Conservation (phyloP, 1,140 invertebrate genomes). For the Caenorhabditis tropicalis region DNA sequence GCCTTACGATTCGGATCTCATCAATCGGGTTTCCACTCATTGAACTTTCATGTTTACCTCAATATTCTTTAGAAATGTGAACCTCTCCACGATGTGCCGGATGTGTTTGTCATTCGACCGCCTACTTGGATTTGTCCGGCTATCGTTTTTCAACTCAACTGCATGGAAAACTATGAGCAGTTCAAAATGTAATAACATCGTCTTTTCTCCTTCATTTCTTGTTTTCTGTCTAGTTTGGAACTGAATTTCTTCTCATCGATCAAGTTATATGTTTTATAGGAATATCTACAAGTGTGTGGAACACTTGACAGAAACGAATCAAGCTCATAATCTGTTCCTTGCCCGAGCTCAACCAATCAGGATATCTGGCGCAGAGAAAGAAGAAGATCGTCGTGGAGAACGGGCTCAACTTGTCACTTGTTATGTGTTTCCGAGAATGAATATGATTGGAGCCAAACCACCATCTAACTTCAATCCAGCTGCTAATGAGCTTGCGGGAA, state of each 20-base stretch:
- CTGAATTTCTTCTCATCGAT: neutral
- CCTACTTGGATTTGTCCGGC: conserved; percentile 67
- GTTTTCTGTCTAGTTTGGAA: neutral
- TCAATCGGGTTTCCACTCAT: conserved; percentile 57
- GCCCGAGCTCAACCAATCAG: conserved; percentile 63
- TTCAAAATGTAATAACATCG: conserved; percentile 61
- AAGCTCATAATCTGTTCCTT: conserved; percentile 71
- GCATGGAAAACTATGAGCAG: conserved; percentile 58
- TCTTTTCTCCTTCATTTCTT: neutral
- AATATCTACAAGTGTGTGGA: conserved; percentile 61
- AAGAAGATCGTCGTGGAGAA: conserved; percentile 56
- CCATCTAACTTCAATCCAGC: conserved; percentile 69
- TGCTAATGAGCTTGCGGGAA: conserved; percentile 67
- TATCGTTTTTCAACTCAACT: conserved; percentile 67
- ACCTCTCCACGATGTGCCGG: conserved; percentile 42
- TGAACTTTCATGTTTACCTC: neutral
- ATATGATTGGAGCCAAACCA: conserved; percentile 66
- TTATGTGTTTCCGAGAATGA: conserved; percentile 68
- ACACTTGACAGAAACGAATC: conserved; percentile 62
- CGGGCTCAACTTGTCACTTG: conserved; percentile 64
- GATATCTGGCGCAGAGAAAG: conserved; percentile 49
- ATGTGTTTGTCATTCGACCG: conserved; percentile 61
- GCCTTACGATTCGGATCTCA: conserved; percentile 69
- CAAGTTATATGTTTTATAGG: conserved; percentile 24
- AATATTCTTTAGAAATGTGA: conserved; percentile 61